Conservation (phyloP, 2,113 vertebrate genomes). For the Scopus umbretta region DNA sequence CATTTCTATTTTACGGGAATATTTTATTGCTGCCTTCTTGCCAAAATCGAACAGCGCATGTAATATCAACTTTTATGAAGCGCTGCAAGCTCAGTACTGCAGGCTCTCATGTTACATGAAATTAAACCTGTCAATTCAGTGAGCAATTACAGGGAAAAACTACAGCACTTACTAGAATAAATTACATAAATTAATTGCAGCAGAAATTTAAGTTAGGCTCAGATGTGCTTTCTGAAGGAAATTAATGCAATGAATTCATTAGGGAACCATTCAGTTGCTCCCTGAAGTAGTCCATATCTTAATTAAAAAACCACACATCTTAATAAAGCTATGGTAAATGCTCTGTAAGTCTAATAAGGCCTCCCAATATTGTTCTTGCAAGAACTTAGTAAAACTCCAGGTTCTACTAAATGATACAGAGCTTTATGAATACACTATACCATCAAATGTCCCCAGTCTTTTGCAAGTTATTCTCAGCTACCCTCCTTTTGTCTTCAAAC, state of each 20-base stretch:
- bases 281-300: background rate
- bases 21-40: conserved; percentile 1
- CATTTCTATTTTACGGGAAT: background rate
- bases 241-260: conserved; percentile 29
- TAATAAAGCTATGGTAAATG: conserved; percentile 11
- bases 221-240: conserved; percentile 42
- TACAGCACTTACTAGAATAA: background rate
- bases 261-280: background rate
- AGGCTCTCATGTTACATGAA: conserved; percentile 29
- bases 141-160: conserved; percentile 1
- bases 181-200: conserved; percentile 32
- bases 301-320: conserved; percentile 35
- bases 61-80: conserved; percentile 32
- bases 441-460: background rate
- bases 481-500: background rate
- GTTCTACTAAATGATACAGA: background rate
- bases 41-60: conserved; percentile 20
- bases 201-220: conserved; percentile 22
- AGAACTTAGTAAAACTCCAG: background rate
- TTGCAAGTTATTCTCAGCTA: background rate
- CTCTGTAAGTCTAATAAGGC: background rate
- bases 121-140: conserved; percentile 28
- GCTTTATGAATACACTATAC: background rate
- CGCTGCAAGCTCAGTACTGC: background rate
- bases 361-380: background rate